Evolutionary conservation across 2,888 invertebrate genomes (phyloP), one percentile per base, ranked within the genome.

Genomic region (Coecobrya sp.): DNA sequence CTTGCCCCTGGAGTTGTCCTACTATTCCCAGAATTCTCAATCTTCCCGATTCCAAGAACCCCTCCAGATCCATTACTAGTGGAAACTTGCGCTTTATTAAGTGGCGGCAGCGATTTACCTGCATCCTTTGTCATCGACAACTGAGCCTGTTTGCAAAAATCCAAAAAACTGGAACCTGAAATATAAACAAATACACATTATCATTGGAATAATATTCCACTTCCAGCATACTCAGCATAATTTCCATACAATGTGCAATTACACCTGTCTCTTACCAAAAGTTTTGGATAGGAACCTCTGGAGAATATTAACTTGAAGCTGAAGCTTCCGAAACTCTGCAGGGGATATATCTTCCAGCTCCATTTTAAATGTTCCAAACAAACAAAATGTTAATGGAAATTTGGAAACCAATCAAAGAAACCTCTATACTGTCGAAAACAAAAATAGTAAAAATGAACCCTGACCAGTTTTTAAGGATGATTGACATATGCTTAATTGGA

Each of bases 71-170:
- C 81, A 68, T 89, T 89, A 10, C 36, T 55, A 25, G 62, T 19
- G 16, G 13, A 10, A 59, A 52, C 19, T 52, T 52, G 89, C 19
- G 89, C 90, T 30, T 90, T 90, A 22, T 82, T 90, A n/a, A 91
- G 36, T 0, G 86, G 52, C 3, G 91, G 91, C 0, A 65, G 59
- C 3, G 68, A 3, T 19, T 90, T 90, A 7, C 30, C 49, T 5
- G 36, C 76, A 1, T 62, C 90, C 10, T 70, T 76, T 13, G 62
- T 62, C n/a, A 62, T 59, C 1, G 85, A 8, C 42, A 27, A 16
- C 70, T 91, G 86, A 19, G 91, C 62, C 45, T 91, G 81, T 25
- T 91, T 91, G 19, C 91, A 91, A 49, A 91, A 91, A 4, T 91
- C 91, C 0, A 91, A 59, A 19, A 91, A 91, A 45, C 86, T 91